Evolutionary conservation across 2,888 invertebrate genomes (phyloP), one percentile per base, ranked within the genome.

Genomic region (Odontocolon sp.): DNA sequence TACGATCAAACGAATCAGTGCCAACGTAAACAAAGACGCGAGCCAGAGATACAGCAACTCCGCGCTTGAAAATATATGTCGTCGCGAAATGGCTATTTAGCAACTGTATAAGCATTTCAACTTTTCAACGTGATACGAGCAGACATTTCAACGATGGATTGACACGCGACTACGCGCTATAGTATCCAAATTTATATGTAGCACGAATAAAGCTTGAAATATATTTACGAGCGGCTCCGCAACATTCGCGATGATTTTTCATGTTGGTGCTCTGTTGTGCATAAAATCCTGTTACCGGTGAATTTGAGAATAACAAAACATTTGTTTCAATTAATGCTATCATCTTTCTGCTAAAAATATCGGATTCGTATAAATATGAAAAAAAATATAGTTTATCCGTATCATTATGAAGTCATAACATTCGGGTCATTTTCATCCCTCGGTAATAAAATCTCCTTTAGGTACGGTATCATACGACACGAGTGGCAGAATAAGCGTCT

Each of bases 71-170:
- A 68, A 68, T 68, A 47, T 59, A 61, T 38, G 56, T 71, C 68
- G 57, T 64, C 72, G 68, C 50, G 47, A 54, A 73, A 61, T 42
- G 64, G 52, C 59, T 54, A 64, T 77, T 69, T 73, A 73, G 64
- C 59, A 77, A 69, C 68, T 73, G 23, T 54, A n/a, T n/a, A 47
- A 68, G 59, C 52, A 45, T 66, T 59, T 23, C 54, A 50, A 77
- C 73, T 69, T 59, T 64, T 68, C 57, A 72, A 26, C 69, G 8
- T n/a, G 40, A 63, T 36, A n/a, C 69, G 47, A 38, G 31, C 36
- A 18, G 38, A 47, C 59, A 66, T 69, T 69, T 64, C 31, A 74
- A 9, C 64, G 31, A 66, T 54, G 40, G 45, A 73, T 26, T 23
- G 31, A 38, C 57, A 50, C 31, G 40, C 11, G 61, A 45, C 40